Evolutionary conservation across 2,797 vertebrate genomes (phyloP).

Genomic region (Rachycentron canadum): DNA sequence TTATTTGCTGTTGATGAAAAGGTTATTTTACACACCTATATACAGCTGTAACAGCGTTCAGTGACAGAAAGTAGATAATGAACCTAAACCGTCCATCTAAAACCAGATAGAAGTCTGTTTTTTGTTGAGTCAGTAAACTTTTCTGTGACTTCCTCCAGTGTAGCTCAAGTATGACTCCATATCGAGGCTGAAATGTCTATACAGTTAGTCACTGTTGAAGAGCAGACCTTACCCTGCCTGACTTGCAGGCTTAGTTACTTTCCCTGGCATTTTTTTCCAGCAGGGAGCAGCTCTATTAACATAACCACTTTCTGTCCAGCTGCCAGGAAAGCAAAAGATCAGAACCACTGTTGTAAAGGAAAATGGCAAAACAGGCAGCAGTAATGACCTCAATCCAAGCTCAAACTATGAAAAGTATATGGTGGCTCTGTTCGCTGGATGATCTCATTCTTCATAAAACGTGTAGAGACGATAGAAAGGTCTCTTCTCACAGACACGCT

Average conservation of each 20-base stretch:
- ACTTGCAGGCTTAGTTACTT: background rate
- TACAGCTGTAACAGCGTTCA: too few relatives aligned
- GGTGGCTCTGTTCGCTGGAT: constrained; percentile 29
- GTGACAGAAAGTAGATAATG: background rate
- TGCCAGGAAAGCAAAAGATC: constrained; percentile 75
- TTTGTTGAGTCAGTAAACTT: too few relatives aligned
- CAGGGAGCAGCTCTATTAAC: constrained; percentile 63
- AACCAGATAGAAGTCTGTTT: too few relatives aligned
- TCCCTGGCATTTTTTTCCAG: constrained; percentile 48
- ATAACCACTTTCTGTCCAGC: constrained; percentile 62
- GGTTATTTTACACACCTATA: too few relatives aligned
- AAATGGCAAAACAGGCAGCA: constrained; percentile 42
- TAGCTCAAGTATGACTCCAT: background rate
- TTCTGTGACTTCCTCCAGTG: background rate
- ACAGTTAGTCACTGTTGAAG: constrained; percentile 32
- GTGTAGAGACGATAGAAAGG: constrained; percentile 21
- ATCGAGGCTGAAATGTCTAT: background rate
- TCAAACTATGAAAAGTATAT: constrained; percentile 61
- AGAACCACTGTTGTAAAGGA: constrained; percentile 50
- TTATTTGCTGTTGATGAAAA: too few relatives aligned
- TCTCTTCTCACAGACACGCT: background rate
- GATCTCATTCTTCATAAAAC: constrained; percentile 58
- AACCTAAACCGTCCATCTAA: background rate
- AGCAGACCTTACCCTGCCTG: constrained; percentile 22
- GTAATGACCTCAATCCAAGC: constrained; percentile 43